Base-by-base conservation (phyloP, 2,888 invertebrate species). In the Panopea generosa region DNA sequence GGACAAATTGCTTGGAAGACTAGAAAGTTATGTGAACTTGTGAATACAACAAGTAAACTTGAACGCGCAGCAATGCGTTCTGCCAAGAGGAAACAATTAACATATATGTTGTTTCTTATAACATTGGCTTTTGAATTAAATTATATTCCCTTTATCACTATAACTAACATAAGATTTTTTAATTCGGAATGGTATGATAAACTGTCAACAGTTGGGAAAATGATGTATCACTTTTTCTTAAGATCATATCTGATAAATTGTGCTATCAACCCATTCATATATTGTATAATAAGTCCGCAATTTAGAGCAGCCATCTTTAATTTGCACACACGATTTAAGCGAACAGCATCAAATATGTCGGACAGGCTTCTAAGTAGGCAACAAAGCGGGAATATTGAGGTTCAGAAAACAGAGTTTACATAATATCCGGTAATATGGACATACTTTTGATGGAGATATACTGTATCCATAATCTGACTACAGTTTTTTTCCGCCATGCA, bases 181-280 rank as follows among this genome's bases (percentile, higher is more conserved):
- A 66, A 77, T 33, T 78, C 80, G 0, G 50, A 29, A 7, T 75
- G 83, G 47, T 84, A 84, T 45, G 56, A 70, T n/a, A 53, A 59
- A 18, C 77, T 84, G 45, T 70, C 74, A 6, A 67, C 65, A 6
- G 29, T 43, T 0, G 78, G 72, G 2, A 86, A 86, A 57, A 84
- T 84, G 29, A 47, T 81, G 26, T 86, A 83, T 50, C 87, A 88
- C 66, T 70, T 87, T 52, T 84, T 87, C 26, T 75, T 86, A 24
- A 59, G 85, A 14, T 84, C 83, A 7, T 87, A 87, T 29, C 56
- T 86, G 33, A 61, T 88, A 7, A 88, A 87, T 69, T 86, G 86
- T 68, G 84, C 87, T 6, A 71, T 89, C 16, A 90, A 90, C 67
- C 90, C 90, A 0, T 69, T 89, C 53, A 89, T 90, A 60, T 90